A percentile compares a stretch with the other conserved stretches of the same genome.
Evolutionary conservation across 2,113 vertebrate species (phyloP).

Genomic region (Ictalurus furcatus): DNA sequence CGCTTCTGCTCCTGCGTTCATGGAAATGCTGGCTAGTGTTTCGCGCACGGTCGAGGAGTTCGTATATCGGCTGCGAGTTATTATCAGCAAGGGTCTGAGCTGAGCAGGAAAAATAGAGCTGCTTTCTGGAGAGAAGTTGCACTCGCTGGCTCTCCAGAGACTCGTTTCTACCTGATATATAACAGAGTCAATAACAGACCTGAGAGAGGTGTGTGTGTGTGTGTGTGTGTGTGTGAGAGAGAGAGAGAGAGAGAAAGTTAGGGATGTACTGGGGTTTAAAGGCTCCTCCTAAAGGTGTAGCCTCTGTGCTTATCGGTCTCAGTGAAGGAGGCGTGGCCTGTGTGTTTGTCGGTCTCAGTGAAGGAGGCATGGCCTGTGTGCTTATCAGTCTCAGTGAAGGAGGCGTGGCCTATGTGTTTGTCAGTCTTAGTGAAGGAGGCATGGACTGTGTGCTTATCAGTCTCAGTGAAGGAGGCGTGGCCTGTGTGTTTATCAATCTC

Average conservation of each 20-base stretch:
- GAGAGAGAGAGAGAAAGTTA: neutral
- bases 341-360: neutral
- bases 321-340: neutral
- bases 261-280: neutral
- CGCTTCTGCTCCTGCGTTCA: neutral
- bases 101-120: constrained; percentile 1
- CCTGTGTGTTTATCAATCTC: neutral
- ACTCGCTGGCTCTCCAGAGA: neutral
- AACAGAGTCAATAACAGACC: constrained; percentile 14
- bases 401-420: neutral
- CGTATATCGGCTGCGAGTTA: neutral
- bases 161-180: constrained; percentile 1
- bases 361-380: neutral
- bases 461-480: neutral
- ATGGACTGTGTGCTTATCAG: no score
- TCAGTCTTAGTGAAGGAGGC: neutral
- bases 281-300: neutral
- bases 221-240: constrained; percentile 3
- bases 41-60: neutral
- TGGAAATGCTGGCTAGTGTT: neutral
- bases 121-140: neutral
- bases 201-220: constrained; percentile 20
- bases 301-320: neutral
- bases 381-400: neutral
- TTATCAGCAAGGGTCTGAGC: neutral